Conservation (phyloP, 2,797 vertebrate genomes). For the Typhlichthys eigenmanni region DNA sequence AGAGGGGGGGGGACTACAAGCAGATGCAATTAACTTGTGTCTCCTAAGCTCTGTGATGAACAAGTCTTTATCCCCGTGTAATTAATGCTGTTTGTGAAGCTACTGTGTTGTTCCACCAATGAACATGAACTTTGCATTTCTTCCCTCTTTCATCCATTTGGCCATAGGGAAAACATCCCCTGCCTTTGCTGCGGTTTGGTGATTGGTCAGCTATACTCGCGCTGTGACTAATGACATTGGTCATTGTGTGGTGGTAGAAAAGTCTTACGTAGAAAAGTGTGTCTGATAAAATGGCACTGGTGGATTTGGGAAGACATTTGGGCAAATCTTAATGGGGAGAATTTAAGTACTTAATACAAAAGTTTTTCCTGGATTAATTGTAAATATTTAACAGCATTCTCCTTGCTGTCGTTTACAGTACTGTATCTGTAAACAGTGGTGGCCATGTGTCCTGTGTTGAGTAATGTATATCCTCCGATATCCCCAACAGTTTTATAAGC, state of each 20-base stretch:
- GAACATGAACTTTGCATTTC: slow-evolving; percentile 48
- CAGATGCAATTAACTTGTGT: slow-evolving; percentile 78
- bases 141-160: slow-evolving; percentile 25
- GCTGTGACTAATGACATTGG: not conserved
- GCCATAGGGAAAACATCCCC: not conserved
- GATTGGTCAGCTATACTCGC: not conserved
- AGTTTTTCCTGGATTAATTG: too few species aligned
- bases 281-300: too few species aligned
- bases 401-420: too few species aligned
- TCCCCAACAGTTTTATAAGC: too few species aligned
- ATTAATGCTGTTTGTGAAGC: slow-evolving; percentile 80
- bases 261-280: too few species aligned
- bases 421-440: too few species aligned
- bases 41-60: slow-evolving; percentile 77
- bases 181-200: not conserved
- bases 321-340: too few species aligned
- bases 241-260: too few species aligned
- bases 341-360: too few species aligned
- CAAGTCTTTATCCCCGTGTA: slow-evolving; percentile 77
- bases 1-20: slow-evolving; percentile 53
- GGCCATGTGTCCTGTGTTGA: too few species aligned
- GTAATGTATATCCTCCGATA: slow-evolving; percentile 3
- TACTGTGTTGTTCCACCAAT: slow-evolving; percentile 67
- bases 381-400: too few species aligned
- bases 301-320: too few species aligned